Evolutionary conservation across 2,797 vertebrate genomes (phyloP), one percentile per base, ranked within the genome.

Genomic region (Anas bernieri): DNA sequence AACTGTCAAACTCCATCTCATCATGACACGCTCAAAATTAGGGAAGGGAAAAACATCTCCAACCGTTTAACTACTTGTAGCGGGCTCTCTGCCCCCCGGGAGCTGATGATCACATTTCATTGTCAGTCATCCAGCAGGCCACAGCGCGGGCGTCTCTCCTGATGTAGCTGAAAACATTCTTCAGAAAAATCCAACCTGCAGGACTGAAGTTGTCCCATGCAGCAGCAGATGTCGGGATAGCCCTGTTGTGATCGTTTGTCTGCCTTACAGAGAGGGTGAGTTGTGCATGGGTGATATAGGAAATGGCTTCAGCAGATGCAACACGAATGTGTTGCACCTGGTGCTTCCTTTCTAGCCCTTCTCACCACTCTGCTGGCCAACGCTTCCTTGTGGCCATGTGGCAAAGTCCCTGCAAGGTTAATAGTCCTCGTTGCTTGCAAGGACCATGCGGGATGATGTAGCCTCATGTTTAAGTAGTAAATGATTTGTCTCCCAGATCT

Each of bases 251-350:
- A 62, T 5, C 21, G 26, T 17, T 14, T 46, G 17, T 20, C 26
- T n/a, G n/a, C 64, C 52, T 7, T 37, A 15, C 23, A 14, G 33
- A 28, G 6, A 1, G 1, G 30, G 45, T 3, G 12, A n/a, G 0
- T 0, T 43, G n/a, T 55, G 59, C 7, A 0, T 1, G 59, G 50
- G 23, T 66, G 11, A 0, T 2, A 0, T 2, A 41, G 50, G 22
- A 86, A 50, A 1, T 48, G 43, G 41, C 45, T 92, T 31, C 69
- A 75, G 79, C 54, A 35, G 48, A 9, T 10, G 43, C 41, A 54
- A 1, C 10, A n/a, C 6, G 1, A 22, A 3, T 5, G 17, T 13
- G 17, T 23, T 30, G 9, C 17, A 11, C 26, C 56, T 10, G 4
- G n/a, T 35, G n/a, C 43, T 58, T n/a, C 33, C 66, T 64, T 45